Base-by-base conservation (phyloP, 2,888 invertebrate genomes). In the Pristionchus arcanus region DNA sequence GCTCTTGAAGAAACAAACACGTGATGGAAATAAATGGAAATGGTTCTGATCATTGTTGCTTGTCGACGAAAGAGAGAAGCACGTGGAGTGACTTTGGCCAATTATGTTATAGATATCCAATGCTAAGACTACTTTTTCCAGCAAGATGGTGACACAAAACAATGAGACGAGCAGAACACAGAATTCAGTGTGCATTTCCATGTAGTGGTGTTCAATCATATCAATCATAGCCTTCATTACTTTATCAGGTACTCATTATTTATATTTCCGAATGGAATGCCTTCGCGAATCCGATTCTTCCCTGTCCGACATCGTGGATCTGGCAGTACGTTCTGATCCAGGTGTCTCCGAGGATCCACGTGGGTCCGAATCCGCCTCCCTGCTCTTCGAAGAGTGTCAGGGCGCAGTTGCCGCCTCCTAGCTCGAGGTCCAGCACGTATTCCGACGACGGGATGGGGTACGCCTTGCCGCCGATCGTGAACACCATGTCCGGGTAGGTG, bases 401-500 rank as follows among this genome's bases (percentile, higher is more conserved):
- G 63, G 88, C 91, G 81, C 90, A 90, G 90, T 92, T 92, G 31
- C 91, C 91, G 19, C 90, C 74, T 89, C 92, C 92, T 83, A 93
- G 91, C 74, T 91, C 87, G 49, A 94, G 92, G 91, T 94, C 94
- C 68, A 94, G 90, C 25, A 94, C 91, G 93, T 94, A 94, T 90
- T 94, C 93, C 25, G 91, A 91, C 21, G 93, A 89, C 77, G 93
- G 92, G 74, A 94, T 92, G 84, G 68, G 89, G 92, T 93, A 93
- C 21, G 83, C 59, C 87, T 90, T 84, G 86, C 93, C 92, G 77
- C 91, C 91, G 90, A 94, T 93, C 90, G 92, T 93, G 90, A 93
- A 92, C 89, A 92, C 83, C 66, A 94, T 88, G 90, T 92, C 93
- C 89, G 93, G 92, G 28, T 90, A 66, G 90, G 90, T 90, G 63